These are phyloP conservation scores for Phocides pigmalion DNA, from an alignment of 1,140 invertebrate genomes.

Conservation along the genomic window DNA sequence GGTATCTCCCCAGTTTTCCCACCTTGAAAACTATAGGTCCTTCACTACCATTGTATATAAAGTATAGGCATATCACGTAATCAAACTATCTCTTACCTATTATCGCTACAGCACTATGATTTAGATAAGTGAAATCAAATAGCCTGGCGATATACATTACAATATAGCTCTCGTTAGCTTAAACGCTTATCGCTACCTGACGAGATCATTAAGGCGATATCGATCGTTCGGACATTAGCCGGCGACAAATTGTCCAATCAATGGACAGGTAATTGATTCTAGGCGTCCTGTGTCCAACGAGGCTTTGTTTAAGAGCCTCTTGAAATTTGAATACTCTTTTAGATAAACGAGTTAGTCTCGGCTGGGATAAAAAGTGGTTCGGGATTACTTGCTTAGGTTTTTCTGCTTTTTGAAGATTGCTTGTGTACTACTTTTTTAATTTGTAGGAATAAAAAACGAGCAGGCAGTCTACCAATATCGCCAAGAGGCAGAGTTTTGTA, in stretches of 20 bases:
- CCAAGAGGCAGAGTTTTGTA: too few relatives aligned
- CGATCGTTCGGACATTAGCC: constrained; percentile 29
- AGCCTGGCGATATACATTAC: constrained; percentile 21
- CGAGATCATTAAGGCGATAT: constrained; percentile 32
- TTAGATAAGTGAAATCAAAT: constrained; percentile 32
- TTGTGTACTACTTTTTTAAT: too few relatives aligned
- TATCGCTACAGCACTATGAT: constrained; percentile 9
- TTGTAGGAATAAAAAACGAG: too few relatives aligned
- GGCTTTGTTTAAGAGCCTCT: constrained; percentile 34
- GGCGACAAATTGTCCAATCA: constrained; percentile 53
- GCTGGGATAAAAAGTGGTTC: neutral
- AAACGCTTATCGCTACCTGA: constrained; percentile 32
- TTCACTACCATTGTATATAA: neutral
- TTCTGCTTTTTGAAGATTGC: neutral
- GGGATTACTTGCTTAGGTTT: neutral
- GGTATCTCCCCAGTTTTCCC: too few relatives aligned
- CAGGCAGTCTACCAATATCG: too few relatives aligned
- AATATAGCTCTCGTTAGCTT: constrained; percentile 34
- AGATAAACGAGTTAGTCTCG: neutral
- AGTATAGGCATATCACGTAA: neutral
- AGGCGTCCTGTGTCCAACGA: constrained; percentile 48
- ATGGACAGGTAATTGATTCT: constrained; percentile 72
- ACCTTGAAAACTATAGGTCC: neutral
- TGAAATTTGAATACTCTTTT: constrained; percentile 26
- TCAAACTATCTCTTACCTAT: constrained; percentile 1